Conservation (phyloP, 2,113 vertebrate genomes). For the Hymenochirus boettgeri region DNA sequence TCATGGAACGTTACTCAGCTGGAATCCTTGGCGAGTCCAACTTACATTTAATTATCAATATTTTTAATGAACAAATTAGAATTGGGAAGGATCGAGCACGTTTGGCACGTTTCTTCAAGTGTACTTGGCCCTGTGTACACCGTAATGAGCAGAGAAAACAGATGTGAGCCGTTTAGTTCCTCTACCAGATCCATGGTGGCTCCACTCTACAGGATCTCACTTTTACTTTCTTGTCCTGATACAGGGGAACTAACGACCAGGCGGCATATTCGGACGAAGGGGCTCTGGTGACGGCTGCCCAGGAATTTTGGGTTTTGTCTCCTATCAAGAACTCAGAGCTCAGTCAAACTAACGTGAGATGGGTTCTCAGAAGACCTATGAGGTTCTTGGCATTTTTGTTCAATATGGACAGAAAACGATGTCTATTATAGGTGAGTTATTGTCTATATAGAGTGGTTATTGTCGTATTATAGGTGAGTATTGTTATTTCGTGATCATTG, state of each 20-base stretch:
- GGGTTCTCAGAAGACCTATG: conserved; percentile 70
- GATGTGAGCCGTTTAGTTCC: conserved; percentile 58
- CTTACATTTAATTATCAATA: conserved; percentile 79
- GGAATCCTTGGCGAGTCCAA: conserved; percentile 78
- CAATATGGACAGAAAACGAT: conserved; percentile 95
- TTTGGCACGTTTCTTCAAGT: conserved; percentile 82
- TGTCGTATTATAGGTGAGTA: too few relatives aligned
- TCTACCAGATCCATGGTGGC: too few relatives aligned
- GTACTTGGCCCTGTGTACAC: conserved; percentile 91
- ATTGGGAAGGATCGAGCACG: conserved; percentile 70
- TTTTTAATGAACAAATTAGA: conserved; percentile 71
- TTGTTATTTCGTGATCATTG: too few relatives aligned
- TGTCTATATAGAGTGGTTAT: too few relatives aligned
- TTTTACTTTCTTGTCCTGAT: not conserved
- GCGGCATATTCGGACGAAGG: conserved; percentile 86
- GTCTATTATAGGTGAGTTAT: conserved; percentile 84
- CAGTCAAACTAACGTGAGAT: conserved; percentile 85
- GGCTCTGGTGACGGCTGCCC: conserved; percentile 83
- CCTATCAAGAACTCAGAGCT: conserved; percentile 83
- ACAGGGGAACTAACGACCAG: conserved; percentile 70
- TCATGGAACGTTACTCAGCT: conserved; percentile 87
- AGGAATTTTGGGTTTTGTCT: conserved; percentile 91
- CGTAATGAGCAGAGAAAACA: conserved; percentile 82
- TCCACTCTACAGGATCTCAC: not conserved
- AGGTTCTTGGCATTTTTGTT: conserved; percentile 86